phyloP scores from a whole-genome alignment of 2,797 vertebrate genomes.

The Pseudochirops cupreus region DNA sequence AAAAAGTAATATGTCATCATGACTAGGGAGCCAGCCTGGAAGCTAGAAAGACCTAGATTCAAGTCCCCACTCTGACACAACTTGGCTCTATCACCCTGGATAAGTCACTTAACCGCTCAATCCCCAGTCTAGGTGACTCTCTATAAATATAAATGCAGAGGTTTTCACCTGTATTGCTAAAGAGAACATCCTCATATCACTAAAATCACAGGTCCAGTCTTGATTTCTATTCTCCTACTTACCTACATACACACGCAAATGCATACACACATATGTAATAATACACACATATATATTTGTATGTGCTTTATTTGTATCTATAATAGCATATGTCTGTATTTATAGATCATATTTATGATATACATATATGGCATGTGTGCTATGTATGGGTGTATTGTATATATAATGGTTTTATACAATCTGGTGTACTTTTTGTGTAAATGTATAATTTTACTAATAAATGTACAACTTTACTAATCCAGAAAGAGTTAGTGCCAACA shows the following conservation, averaged over 20 bases:
- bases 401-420: background rate
- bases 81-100: background rate
- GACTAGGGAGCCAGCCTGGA: background rate
- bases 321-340: background rate
- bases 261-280: background rate
- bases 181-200: background rate
- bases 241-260: background rate
- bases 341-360: background rate
- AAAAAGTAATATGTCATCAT: background rate
- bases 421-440: background rate
- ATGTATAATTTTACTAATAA: background rate
- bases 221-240: background rate
- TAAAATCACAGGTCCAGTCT: background rate
- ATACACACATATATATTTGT: background rate
- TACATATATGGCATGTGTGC: background rate
- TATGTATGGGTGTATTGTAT: background rate
- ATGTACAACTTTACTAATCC: background rate
- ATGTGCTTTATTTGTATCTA: background rate
- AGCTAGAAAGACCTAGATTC: background rate
- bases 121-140: background rate
- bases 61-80: background rate
- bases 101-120: background rate
- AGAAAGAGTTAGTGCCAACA: background rate
- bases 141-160: background rate
- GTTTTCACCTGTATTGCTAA: background rate